phyloP scores from a whole-genome alignment of 2,888 invertebrate genomes.

The Lithophane leautieri region DNA sequence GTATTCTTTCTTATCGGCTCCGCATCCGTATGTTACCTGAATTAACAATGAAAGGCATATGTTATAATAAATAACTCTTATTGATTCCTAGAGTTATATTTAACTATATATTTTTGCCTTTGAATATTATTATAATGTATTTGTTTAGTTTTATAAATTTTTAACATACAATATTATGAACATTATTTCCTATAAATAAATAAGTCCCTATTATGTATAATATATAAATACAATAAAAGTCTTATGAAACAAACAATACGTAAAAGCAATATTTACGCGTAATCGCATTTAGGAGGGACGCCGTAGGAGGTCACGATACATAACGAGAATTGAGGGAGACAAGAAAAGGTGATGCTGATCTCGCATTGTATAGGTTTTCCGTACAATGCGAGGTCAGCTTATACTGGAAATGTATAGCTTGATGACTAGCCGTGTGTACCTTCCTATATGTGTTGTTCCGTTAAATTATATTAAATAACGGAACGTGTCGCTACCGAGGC shows the following conservation, averaged over 20 bases:
- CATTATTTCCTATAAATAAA: not conserved
- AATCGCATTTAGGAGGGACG: constrained; percentile 46
- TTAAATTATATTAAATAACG: constrained; percentile 43
- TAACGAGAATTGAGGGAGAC: constrained; percentile 47
- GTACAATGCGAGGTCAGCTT: too few species aligned
- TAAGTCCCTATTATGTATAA: constrained; percentile 10
- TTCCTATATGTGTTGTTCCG: not conserved
- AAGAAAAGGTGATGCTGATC: constrained; percentile 7
- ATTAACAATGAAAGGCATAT: too few species aligned
- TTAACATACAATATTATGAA: not conserved
- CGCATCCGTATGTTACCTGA: too few species aligned
- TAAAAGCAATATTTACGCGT: constrained; percentile 56
- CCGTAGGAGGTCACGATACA: constrained; percentile 20
- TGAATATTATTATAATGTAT: not conserved
- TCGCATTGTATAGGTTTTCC: too few species aligned
- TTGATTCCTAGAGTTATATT: too few species aligned
- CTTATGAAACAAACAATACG: constrained; percentile 50
- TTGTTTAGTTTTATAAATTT: not conserved
- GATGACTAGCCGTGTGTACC: too few species aligned
- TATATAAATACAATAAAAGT: constrained; percentile 43
- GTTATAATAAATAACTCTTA: too few species aligned
- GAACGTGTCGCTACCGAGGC: not conserved
- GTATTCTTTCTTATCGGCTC: too few species aligned
- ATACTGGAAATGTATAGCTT: too few species aligned
- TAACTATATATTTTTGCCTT: too few species aligned